These are phyloP conservation scores for Tiaroga cobitis DNA, from an alignment of 2,797 vertebrate genomes.

Conservation along the genomic window DNA sequence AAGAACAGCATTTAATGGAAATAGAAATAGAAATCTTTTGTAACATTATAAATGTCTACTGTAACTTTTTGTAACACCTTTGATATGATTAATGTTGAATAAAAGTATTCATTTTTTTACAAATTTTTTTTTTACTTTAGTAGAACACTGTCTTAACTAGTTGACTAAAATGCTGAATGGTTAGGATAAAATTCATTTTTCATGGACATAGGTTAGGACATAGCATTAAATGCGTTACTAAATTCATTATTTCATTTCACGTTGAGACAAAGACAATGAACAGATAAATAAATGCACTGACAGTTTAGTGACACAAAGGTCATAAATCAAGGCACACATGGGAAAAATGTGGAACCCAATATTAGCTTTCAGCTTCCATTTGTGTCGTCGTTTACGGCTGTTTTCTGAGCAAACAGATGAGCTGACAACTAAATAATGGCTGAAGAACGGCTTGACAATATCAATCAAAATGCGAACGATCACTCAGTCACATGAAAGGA, in stretches of 20 bases:
- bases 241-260: not conserved
- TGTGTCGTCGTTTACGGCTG: not conserved
- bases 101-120: not conserved
- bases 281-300: constrained; percentile 12
- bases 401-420: constrained; percentile 33
- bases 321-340: constrained; percentile 28
- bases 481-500: not conserved
- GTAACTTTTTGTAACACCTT: no score
- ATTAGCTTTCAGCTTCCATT: constrained; percentile 23
- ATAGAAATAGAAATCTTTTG: not conserved
- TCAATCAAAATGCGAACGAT: constrained; percentile 1
- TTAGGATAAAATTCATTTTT: not conserved
- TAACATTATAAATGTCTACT: not conserved
- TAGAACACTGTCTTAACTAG: not conserved
- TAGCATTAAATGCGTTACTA: not conserved
- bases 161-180: not conserved
- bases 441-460: constrained; percentile 24
- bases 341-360: constrained; percentile 10
- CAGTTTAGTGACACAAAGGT: constrained; percentile 2
- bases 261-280: not conserved
- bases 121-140: not conserved
- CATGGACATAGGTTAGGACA: not conserved
- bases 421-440: constrained; percentile 35
- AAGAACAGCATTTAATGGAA: not conserved
- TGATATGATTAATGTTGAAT: not conserved